Percentiles rank a stretch among this genome's conserved stretches.
phyloP scores from a whole-genome alignment of 2,113 vertebrate genomes.

The Hipposideros armiger region DNA sequence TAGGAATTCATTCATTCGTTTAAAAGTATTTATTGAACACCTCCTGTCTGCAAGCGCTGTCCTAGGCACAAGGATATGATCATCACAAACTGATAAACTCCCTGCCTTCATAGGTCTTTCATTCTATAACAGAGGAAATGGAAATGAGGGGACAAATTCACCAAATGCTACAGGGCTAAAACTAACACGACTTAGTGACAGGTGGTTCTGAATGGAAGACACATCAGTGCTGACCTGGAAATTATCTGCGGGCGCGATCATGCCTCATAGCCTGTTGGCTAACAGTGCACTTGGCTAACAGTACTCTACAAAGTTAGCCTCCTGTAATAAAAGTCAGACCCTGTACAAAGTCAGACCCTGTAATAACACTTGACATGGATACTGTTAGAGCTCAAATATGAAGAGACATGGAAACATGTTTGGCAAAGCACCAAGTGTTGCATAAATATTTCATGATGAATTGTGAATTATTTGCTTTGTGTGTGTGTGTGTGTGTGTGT shows the following conservation, averaged over 20 bases:
- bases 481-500: background rate
- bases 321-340: no score
- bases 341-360: no score
- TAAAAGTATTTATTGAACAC: constrained; percentile 32
- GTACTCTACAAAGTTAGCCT: background rate
- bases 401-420: background rate
- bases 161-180: background rate
- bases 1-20: background rate
- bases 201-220: background rate
- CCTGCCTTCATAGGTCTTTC: background rate
- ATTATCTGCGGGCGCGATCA: background rate
- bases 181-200: background rate
- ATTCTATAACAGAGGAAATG: background rate
- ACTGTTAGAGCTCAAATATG: background rate
- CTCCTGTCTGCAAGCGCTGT: background rate
- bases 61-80: background rate
- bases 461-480: background rate
- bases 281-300: background rate
- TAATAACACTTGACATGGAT: background rate
- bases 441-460: background rate
- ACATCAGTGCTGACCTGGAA: background rate
- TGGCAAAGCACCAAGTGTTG: background rate
- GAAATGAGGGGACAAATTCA: background rate
- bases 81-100: background rate
- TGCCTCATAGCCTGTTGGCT: background rate